Base-by-base conservation (phyloP, 2,888 invertebrate genomes). In the Ennomos erosarius region DNA sequence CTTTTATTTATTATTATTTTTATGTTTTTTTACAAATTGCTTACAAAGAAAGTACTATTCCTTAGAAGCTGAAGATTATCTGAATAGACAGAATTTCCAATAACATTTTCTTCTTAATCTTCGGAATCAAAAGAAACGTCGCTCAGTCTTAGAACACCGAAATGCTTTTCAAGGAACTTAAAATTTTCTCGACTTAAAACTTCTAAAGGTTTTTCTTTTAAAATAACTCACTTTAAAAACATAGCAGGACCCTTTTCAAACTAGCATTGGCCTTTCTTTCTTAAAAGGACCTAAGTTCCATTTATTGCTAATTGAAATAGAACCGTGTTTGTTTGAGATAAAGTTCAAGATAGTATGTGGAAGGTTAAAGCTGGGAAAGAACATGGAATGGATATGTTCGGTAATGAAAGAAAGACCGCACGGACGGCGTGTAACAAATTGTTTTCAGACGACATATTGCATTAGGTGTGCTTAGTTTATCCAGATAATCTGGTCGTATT, bases 401-500 rank as follows among this genome's bases (percentile, higher is more conserved):
- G 82, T 88, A 86, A 87, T 87, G 85, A 87, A 85, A 85, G 82
- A 82, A 84, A 79, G 87, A 85, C 88, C 87, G 78, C 88, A 86
- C 76, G 84, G 81, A 86, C 77, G 84, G 81, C 74, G 87, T 67
- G 88, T 78, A 75, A 85, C 87, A 91, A 90, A 91, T 91, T 87
- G 90, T 85, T 89, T 90, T 88, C 81, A 84, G 85, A 90, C 88
- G 90, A 89, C 87, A 86, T 76, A 82, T 84, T 79, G 83, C 89
- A 89, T 90, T 89, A 88, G 84, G 70, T 69, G 64, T 64, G 59
- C 53, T 65, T 68, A 60, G 63, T 54, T 56, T 74, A 69, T 66
- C 62, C 60, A 46, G 43, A 33, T 34, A 40, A 53, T 52, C 38
- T 51, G 43, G 12, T 50, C 16, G 13, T 9, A 16, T 34, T 13